Percentiles rank a stretch among this genome's conserved stretches.
Conservation (phyloP, 2,888 invertebrate genomes). For the Sturmia bella region DNA sequence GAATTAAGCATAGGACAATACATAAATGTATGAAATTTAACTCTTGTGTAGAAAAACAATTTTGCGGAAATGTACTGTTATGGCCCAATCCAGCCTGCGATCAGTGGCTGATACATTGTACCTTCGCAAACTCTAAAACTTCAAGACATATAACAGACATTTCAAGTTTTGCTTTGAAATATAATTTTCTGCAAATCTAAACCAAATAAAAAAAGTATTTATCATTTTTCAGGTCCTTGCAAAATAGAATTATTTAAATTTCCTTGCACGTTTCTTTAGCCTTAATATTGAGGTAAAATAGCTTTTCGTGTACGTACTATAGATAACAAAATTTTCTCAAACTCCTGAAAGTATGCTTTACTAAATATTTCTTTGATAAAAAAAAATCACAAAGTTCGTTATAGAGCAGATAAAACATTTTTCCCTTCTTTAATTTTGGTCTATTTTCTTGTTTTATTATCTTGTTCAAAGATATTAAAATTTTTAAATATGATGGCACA, state of each 20-base stretch:
- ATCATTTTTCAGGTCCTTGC: neutral
- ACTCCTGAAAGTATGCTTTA: slow-evolving; percentile 13
- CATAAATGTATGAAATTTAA: too few species aligned
- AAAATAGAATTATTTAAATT: slow-evolving; percentile 10
- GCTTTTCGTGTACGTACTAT: neutral
- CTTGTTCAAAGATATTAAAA: neutral
- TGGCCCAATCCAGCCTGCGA: too few species aligned
- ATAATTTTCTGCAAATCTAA: neutral
- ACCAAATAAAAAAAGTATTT: slow-evolving; percentile 9
- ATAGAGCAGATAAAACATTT: neutral
- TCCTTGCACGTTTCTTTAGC: slow-evolving; percentile 30
- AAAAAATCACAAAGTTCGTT: neutral
- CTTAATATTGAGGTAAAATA: neutral
- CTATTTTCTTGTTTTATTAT: neutral
- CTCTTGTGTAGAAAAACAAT: too few species aligned
- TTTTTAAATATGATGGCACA: slow-evolving; percentile 63
- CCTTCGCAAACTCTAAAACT: too few species aligned
- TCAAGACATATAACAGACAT: neutral
- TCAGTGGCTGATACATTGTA: too few species aligned
- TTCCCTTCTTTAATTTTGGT: neutral
- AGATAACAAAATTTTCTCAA: neutral
- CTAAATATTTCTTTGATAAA: neutral
- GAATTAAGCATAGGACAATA: too few species aligned
- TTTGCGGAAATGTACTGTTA: too few species aligned
- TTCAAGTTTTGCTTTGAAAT: slow-evolving; percentile 7